A percentile compares a stretch with the other conserved stretches of the same genome.
Evolutionary conservation across 2,113 vertebrate genomes (phyloP).

Genomic region (Triplophysa rosa): DNA sequence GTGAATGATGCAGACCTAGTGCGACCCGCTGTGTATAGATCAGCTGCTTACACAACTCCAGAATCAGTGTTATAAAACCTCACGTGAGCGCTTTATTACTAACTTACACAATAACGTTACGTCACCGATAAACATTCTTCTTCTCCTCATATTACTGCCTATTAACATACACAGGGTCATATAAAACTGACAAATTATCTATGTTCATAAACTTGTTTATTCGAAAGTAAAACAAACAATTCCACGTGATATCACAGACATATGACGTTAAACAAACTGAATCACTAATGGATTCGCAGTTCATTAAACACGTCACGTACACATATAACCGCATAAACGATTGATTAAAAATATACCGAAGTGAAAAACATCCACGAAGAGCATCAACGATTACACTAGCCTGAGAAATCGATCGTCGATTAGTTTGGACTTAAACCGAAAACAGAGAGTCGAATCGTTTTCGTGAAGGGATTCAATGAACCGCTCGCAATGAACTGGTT

Average conservation of each 20-base stretch:
- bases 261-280: background rate
- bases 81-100: background rate
- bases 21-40: background rate
- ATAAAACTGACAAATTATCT: background rate
- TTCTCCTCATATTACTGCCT: too few species aligned
- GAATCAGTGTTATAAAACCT: conserved; percentile 30
- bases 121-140: background rate
- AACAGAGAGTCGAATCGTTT: background rate
- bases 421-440: background rate
- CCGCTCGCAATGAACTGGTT: background rate
- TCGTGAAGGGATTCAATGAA: background rate
- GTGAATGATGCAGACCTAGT: background rate
- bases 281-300: background rate
- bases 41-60: background rate
- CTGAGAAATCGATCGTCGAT: background rate
- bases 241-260: background rate
- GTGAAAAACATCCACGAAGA: too few species aligned
- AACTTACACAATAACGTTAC: conserved; percentile 28
- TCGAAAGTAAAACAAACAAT: background rate
- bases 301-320: background rate
- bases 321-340: too few species aligned
- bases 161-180: background rate
- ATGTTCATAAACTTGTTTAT: background rate
- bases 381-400: too few species aligned
- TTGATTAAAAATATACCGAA: too few species aligned